Base-by-base conservation (phyloP, 2,888 invertebrate genomes). In the Chloroclysta siterata region DNA sequence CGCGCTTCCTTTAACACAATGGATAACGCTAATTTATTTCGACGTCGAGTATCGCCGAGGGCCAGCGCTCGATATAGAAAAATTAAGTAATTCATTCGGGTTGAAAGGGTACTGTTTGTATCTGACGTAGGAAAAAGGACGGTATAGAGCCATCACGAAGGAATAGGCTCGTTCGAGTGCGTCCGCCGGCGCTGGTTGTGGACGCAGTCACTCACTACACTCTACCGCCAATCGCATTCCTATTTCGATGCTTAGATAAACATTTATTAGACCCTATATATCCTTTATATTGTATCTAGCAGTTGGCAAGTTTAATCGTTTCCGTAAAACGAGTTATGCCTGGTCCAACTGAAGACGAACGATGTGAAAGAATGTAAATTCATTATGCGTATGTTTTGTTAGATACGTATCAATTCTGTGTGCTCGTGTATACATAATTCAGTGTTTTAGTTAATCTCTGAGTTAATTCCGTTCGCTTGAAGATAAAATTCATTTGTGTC, bases 1-100 rank as follows among this genome's bases (percentile, higher is more conserved):
- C 70, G 76, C 77, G 76, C 77, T 81, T 80, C 83, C 75, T 80
- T 82, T 80, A 76, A 70, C 73, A 83, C 83, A 85, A 84, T 84
- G 80, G 81, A 77, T 84, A 83, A 84, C 83, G 83, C 81, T 88
- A 88, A 89, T 89, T 88, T 88, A 89, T 88, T 89, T 88, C 73
- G 88, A 89, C 87, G 80, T 84, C 76, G 78, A 85, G 78, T 78
- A 80, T 79, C 74, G 78, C 79, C 71, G 77, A 81, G 84, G 85
- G 85, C 81, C 80, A 81, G 81, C 78, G 80, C 78, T 74, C 80
- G 81, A 84, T 84, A 84, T 82, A 83, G 84, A 90, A 87, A 90
- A 90, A 91, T 90, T 90, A 90, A 90, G 89, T 88, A 87, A 92
- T 91, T 90, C 89, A 89, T 91, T 90, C 81, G 84, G 81, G 82